Conservation (phyloP, 1,140 invertebrate species). For the Tetragnatha versicolor region DNA sequence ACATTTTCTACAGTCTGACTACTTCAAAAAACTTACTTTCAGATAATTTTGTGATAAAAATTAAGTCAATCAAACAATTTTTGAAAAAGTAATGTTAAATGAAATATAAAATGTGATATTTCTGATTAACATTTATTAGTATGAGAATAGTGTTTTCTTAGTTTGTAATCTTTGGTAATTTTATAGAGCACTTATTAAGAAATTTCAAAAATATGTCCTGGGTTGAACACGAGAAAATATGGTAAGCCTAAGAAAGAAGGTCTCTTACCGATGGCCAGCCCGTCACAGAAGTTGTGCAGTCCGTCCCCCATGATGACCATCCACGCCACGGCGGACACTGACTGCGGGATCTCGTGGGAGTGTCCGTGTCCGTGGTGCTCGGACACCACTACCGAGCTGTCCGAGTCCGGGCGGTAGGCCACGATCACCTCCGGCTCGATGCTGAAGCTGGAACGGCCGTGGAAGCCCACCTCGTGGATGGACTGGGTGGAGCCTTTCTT, state of each 20-base stretch:
- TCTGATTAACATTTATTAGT: too few species aligned
- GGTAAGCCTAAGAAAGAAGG: background rate
- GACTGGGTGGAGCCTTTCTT: conserved; percentile 36
- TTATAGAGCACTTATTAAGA: too few species aligned
- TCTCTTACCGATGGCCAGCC: conserved; percentile 82
- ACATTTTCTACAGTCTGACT: too few species aligned
- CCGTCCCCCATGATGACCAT: conserved; percentile 96
- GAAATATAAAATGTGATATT: too few species aligned
- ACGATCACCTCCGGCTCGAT: conserved; percentile 29
- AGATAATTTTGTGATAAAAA: too few species aligned
- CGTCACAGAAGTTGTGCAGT: conserved; percentile 90
- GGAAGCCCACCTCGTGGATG: conserved; percentile 37
- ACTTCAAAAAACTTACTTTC: too few species aligned
- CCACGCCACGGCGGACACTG: conserved; percentile 76
- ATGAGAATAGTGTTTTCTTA: too few species aligned
- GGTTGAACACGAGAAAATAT: too few species aligned
- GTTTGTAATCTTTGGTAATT: too few species aligned
- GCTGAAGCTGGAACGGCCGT: conserved; percentile 43
- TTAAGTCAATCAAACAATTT: too few species aligned
- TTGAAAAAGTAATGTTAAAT: too few species aligned
- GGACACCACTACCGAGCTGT: conserved; percentile 42
- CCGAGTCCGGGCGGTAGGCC: conserved; percentile 12
- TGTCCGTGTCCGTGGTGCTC: conserved; percentile 84
- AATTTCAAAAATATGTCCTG: too few species aligned
- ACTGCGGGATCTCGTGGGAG: conserved; percentile 82